A percentile compares a stretch with the other conserved stretches of the same genome.
Evolutionary conservation across 2,888 invertebrate species (phyloP).

Genomic region (Coelinius sp.): DNA sequence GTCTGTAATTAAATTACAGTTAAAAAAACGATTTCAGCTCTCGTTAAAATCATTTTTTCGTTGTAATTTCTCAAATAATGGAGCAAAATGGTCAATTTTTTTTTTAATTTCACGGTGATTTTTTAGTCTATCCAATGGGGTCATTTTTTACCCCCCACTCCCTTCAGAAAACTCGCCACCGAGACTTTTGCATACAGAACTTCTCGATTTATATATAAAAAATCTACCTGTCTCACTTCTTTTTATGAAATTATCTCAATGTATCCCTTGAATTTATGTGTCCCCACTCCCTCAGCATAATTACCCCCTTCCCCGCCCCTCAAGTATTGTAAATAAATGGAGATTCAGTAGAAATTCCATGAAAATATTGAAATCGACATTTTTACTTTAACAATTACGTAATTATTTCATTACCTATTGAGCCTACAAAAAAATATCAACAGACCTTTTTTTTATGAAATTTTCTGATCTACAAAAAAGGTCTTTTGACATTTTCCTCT

Average conservation of each 20-base stretch:
- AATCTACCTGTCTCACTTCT: not conserved
- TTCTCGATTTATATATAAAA: not conserved
- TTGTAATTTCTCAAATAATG: too few relatives aligned
- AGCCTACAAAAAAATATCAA: not conserved
- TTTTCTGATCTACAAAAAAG: not conserved
- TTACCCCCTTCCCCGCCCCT: not conserved
- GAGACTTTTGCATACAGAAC: conserved; percentile 10
- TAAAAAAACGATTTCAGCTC: too few relatives aligned
- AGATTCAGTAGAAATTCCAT: not conserved
- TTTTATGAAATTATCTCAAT: not conserved
- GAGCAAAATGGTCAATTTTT: too few relatives aligned
- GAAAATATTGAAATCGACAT: not conserved
- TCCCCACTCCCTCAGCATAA: not conserved
- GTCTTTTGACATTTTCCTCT: not conserved
- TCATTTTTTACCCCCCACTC: not conserved
- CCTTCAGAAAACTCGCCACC: not conserved
- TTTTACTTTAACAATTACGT: not conserved
- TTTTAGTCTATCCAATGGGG: not conserved
- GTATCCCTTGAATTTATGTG: not conserved
- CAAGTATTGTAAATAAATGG: not conserved
- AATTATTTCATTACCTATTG: not conserved
- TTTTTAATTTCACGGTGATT: not conserved
- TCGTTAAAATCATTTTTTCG: too few relatives aligned
- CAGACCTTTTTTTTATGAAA: not conserved
- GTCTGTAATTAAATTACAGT: too few relatives aligned